These are phyloP conservation scores for Astropecten irregularis DNA, from an alignment of 53 echinoderm and acorn worm genomes.

Conservation along the genomic window DNA sequence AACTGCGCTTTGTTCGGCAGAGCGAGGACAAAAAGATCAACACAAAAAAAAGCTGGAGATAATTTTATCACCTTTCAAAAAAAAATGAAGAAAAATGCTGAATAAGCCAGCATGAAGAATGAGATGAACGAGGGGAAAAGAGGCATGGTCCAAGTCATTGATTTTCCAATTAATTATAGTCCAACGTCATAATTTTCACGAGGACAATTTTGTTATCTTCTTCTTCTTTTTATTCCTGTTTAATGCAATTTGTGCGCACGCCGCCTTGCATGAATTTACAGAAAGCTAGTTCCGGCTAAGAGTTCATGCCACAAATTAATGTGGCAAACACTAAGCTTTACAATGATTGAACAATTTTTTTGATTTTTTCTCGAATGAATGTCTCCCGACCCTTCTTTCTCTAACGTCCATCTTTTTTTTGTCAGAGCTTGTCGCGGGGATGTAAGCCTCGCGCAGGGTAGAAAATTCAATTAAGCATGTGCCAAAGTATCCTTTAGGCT, in stretches of 20 bases:
- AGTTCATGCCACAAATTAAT: slow-evolving; percentile 15
- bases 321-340: slow-evolving; percentile 19
- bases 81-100: background rate
- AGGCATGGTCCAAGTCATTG: background rate
- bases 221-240: no score
- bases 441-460: background rate
- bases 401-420: background rate
- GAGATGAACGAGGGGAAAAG: background rate
- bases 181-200: slow-evolving; percentile 45
- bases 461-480: slow-evolving; percentile 53
- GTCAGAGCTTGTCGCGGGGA: background rate
- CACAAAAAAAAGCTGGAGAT: no score
- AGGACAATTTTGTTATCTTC: no score
- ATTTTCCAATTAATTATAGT: slow-evolving; percentile 25
- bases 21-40: no score
- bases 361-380: no score
- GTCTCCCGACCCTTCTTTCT: no score
- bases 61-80: no score
- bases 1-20: no score
- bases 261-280: background rate
- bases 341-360: slow-evolving; percentile 8
- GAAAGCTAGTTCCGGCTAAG: background rate
- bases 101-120: background rate
- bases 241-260: slow-evolving; percentile 44
- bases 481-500: slow-evolving; percentile 40